Percentiles rank a stretch among this genome's conserved stretches.
Conservation (phyloP, 92 coral and sea anemone genomes). For the Siderastrea siderea region DNA sequence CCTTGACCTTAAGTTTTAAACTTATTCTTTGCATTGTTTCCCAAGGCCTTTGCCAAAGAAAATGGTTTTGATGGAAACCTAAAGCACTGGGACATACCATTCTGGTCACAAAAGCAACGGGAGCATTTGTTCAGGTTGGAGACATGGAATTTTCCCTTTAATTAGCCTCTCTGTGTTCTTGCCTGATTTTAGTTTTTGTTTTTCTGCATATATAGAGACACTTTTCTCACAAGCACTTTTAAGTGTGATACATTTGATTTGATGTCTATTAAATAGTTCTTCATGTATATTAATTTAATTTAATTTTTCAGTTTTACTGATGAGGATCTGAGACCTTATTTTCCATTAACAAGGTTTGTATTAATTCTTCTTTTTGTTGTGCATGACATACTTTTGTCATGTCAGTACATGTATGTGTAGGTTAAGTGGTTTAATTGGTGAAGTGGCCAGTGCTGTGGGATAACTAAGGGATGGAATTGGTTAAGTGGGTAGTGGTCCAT, state of each 20-base stretch:
- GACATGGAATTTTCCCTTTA: background rate
- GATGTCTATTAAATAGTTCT: background rate
- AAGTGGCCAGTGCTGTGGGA: too few species aligned
- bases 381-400: background rate
- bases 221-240: background rate
- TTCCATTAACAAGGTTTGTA: constrained; percentile 82
- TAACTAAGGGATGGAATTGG: too few species aligned
- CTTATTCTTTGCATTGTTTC: background rate
- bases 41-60: constrained; percentile 78
- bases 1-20: background rate
- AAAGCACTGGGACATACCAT: constrained; percentile 85
- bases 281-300: too few species aligned
- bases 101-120: constrained; percentile 85
- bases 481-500: too few species aligned
- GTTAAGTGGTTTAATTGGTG: too few species aligned
- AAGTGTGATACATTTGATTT: background rate
- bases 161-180: too few species aligned
- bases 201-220: background rate
- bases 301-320: constrained; percentile 71
- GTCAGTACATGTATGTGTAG: too few species aligned
- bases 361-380: background rate
- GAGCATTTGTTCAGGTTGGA: constrained; percentile 80
- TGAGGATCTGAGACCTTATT: constrained; percentile 86
- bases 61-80: constrained; percentile 76
- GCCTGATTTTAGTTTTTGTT: background rate